phyloP scores from a whole-genome alignment of 1,140 invertebrate genomes.

The Danaus plexippus region DNA sequence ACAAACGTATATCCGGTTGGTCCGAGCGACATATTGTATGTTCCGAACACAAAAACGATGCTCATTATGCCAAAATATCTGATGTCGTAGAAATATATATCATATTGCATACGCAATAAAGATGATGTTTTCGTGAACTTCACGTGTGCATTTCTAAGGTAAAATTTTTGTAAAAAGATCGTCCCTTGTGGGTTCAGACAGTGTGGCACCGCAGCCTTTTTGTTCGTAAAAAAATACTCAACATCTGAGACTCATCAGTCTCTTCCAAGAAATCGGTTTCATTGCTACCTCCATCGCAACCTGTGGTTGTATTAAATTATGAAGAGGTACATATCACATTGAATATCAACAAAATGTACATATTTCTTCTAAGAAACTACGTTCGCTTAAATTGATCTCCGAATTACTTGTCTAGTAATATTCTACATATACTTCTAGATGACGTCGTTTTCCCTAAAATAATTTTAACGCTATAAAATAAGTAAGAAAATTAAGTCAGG shows the following conservation, averaged over 20 bases:
- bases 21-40: constrained; percentile 45
- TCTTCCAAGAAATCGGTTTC: constrained; percentile 48
- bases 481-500: too few relatives aligned
- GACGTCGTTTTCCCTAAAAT: too few relatives aligned
- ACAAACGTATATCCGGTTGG: constrained; percentile 61
- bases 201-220: constrained; percentile 62
- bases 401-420: too few relatives aligned
- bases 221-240: constrained; percentile 44
- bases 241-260: constrained; percentile 41
- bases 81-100: too few relatives aligned
- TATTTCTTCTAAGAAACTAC: too few relatives aligned
- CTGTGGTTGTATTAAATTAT: too few relatives aligned
- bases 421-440: too few relatives aligned
- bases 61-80: constrained; percentile 40
- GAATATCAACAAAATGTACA: too few relatives aligned
- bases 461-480: too few relatives aligned
- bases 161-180: constrained; percentile 44
- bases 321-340: too few relatives aligned
- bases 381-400: too few relatives aligned
- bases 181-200: constrained; percentile 63
- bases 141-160: constrained; percentile 59
- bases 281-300: constrained; percentile 5
- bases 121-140: constrained; percentile 28
- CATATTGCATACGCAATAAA: constrained; percentile 22
- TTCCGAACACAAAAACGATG: constrained; percentile 47